Evolutionary conservation across 2,113 vertebrate genomes (phyloP), one percentile per base, ranked within the genome.

Genomic region (Triplophysa siluroides): DNA sequence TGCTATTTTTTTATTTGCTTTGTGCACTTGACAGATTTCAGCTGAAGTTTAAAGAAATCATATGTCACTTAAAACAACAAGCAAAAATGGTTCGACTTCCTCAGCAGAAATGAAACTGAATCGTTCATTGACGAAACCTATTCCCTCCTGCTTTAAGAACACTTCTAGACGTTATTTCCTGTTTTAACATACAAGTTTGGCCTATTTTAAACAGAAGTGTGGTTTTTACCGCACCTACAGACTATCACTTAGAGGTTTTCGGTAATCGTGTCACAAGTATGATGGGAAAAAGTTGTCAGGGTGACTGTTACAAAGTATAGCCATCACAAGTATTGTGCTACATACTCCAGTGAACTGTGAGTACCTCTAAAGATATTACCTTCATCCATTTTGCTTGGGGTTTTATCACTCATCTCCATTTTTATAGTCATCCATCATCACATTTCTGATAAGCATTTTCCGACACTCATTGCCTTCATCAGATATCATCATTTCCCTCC

Each of bases 161-260:
- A 16, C 62, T 3, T 4, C 9, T 1, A 12, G 19, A 23, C 18
- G 11, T 41, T n/a, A 16, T 60, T 41, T 81, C 71, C 71, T 75
- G 24, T 62, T 78, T 66, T 82, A 56, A 24, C 58, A 54, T 26
- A 29, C 10, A 2, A 38, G 43, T 68, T 18, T 45, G 54, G 56
- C 43, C 62, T 76, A 69, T 64, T 81, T 79, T 69, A 60, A 76
- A 66, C 50, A 33, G 18, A 6, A 38, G 38, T 4, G 18, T 54
- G 61, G 43, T 18, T 64, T 70, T 23, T 52, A 13, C 33, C 4
- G 23, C 14, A 61, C 23, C 26, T 18, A 1, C 13, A 18, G 4
- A 10, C 14, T 41, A n/a, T n/a, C 4, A 1, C 1, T 16, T 63
- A 2, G 1, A 38, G 0, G 14, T 43, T n/a, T 58, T 16, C 16